Evolutionary conservation across 2,113 vertebrate species (phyloP).

Genomic region (Uropsilus gracilis): DNA sequence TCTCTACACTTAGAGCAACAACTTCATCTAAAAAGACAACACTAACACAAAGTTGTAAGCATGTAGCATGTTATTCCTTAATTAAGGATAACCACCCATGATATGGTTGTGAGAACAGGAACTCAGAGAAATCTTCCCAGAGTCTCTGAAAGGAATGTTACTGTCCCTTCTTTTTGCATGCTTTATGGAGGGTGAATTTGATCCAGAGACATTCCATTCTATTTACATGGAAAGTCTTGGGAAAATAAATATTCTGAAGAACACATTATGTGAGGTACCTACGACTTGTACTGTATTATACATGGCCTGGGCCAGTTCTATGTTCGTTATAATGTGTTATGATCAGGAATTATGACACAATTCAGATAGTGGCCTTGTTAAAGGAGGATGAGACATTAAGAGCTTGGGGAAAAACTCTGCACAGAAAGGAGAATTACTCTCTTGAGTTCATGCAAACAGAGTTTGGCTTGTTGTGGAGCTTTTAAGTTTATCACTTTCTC

Average conservation of each 20-base stretch:
- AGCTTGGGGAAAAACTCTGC: neutral
- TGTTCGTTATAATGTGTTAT: neutral
- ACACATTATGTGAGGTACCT: neutral
- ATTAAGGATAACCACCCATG: neutral
- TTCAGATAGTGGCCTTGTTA: neutral
- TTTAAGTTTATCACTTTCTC: conserved; percentile 20
- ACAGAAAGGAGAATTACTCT: conserved; percentile 10
- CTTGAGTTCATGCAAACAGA: neutral
- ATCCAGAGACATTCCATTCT: neutral
- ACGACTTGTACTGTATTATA: neutral
- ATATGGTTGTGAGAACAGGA: neutral
- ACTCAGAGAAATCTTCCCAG: conserved; percentile 4
- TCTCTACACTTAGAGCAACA: neutral
- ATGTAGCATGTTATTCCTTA: neutral
- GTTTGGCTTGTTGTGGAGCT: conserved; percentile 17
- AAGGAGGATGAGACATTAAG: neutral
- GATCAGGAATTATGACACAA: neutral
- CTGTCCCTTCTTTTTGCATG: neutral
- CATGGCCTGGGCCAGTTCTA: neutral
- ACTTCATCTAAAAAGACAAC: neutral
- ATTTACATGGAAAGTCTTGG: neutral
- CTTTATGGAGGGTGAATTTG: conserved; percentile 26
- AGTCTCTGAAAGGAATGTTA: conserved; percentile 14
- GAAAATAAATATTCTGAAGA: neutral
- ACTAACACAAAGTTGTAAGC: neutral